These are phyloP conservation scores for Apis cerana DNA, from an alignment of 1,140 invertebrate species.

Conservation along the genomic window DNA sequence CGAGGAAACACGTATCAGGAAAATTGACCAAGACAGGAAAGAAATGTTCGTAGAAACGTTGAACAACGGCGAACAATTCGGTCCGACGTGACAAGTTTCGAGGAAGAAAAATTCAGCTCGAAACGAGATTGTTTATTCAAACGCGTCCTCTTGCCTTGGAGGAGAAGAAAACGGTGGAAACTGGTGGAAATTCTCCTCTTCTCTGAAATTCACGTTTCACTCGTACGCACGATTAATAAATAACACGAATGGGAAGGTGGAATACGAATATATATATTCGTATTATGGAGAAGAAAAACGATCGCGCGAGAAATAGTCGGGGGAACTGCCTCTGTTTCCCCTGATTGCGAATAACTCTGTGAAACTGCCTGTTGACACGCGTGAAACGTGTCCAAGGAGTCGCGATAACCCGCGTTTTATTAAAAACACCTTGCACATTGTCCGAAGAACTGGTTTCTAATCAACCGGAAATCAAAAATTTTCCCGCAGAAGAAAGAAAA, in stretches of 20 bases:
- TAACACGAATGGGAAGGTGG: neutral
- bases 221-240: constrained; percentile 27
- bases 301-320: constrained; percentile 8
- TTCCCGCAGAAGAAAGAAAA: neutral
- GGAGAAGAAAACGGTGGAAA: neutral
- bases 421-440: constrained; percentile 6
- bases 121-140: constrained; percentile 39
- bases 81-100: neutral
- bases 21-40: neutral
- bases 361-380: constrained; percentile 13
- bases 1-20: neutral
- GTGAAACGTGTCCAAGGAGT: neutral
- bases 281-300: constrained; percentile 21
- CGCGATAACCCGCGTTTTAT: constrained; percentile 7
- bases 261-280: neutral
- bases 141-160: neutral
- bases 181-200: neutral
- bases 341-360: constrained; percentile 3
- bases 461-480: neutral
- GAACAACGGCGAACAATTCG: constrained; percentile 13
- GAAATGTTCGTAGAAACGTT: neutral
- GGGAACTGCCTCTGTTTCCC: neutral
- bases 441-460: too few species aligned
- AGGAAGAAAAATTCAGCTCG: constrained; percentile 5
- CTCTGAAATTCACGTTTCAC: neutral